Evolutionary conservation across 1,140 invertebrate species (phyloP).

Genomic region (Idris sp.): DNA sequence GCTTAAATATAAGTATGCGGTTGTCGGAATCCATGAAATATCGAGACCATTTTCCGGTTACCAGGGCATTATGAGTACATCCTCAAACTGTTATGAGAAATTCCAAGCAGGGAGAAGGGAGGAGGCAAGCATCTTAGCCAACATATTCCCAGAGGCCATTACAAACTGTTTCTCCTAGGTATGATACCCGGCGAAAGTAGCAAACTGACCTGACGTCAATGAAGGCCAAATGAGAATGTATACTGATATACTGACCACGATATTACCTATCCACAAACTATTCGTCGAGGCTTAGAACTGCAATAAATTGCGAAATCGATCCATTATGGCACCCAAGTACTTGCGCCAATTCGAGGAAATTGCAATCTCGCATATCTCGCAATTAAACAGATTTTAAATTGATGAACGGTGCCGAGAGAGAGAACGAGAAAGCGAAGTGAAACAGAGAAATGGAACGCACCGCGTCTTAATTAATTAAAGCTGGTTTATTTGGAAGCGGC

Average conservation of each 20-base stretch:
- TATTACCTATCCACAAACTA: slow-evolving; percentile 60
- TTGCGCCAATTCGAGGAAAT: slow-evolving; percentile 55
- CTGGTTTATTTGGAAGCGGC: too few species aligned
- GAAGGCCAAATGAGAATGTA: slow-evolving; percentile 29
- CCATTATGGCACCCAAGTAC: slow-evolving; percentile 50
- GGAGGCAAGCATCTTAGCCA: too few species aligned
- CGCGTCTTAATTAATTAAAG: slow-evolving; percentile 34
- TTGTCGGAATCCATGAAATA: slow-evolving; percentile 49
- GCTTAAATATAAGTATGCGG: slow-evolving; percentile 52
- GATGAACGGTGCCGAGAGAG: slow-evolving; percentile 32
- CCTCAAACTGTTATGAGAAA: slow-evolving; percentile 28
- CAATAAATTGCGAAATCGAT: slow-evolving; percentile 60
- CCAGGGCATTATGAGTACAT: slow-evolving; percentile 34
- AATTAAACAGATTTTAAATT: slow-evolving; percentile 60
- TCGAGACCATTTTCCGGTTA: slow-evolving; percentile 33
- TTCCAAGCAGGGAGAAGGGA: slow-evolving; percentile 1
- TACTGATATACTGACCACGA: slow-evolving; percentile 37
- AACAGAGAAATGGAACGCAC: too few species aligned
- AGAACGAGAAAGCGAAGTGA: too few species aligned
- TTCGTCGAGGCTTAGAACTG: slow-evolving; percentile 57
- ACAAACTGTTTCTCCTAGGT: slow-evolving; percentile 33
- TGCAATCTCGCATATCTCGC: slow-evolving; percentile 52
- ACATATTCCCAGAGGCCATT: slow-evolving; percentile 23
- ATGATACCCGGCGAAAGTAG: slow-evolving; percentile 17
- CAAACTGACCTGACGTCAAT: slow-evolving; percentile 8